Conservation (phyloP, 92 coral and sea anemone genomes). For the Montipora capitata region DNA sequence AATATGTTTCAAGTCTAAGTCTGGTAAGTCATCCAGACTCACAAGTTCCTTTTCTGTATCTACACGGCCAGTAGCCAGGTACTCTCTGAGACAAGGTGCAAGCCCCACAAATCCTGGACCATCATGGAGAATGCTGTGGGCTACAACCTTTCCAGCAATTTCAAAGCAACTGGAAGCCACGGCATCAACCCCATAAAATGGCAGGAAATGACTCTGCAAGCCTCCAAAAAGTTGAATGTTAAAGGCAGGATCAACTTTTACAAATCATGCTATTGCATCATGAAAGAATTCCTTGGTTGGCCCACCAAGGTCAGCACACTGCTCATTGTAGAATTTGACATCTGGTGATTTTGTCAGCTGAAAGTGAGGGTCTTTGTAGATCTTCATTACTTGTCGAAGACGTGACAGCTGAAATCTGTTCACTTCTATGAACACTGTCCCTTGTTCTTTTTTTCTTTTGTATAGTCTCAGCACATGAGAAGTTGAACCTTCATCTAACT, state of each 20-base stretch:
- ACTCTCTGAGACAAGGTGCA: conserved; percentile 24
- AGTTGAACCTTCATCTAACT: background rate
- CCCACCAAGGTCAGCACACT: conserved; percentile 74
- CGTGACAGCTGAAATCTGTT: conserved; percentile 72
- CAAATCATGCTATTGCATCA: conserved; percentile 41
- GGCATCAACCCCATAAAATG: conserved; percentile 74
- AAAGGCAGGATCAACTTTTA: conserved; percentile 60
- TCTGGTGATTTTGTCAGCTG: conserved; percentile 28
- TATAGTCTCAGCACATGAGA: conserved; percentile 24
- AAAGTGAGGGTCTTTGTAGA: conserved; percentile 60
- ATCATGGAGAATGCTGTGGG: conserved; percentile 45
- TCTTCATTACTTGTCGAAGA: conserved; percentile 60
- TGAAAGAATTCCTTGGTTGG: conserved; percentile 69
- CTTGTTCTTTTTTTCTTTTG: conserved; percentile 31
- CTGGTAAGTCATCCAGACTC: conserved; percentile 20
- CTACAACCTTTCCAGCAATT: conserved; percentile 50
- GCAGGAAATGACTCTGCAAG: conserved; percentile 53
- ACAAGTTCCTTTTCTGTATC: conserved; percentile 23
- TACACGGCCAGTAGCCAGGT: conserved; percentile 37
- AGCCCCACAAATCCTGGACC: conserved; percentile 48
- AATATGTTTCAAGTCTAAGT: conserved; percentile 50
- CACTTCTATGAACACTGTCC: conserved; percentile 55
- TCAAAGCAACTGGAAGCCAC: conserved; percentile 47
- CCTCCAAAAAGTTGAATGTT: conserved; percentile 75
- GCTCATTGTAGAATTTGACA: conserved; percentile 58